These are phyloP conservation scores for Aurelia aurita DNA, from an alignment of 30 jellyfish, hydroid and myxozoan species.

Conservation along the genomic window DNA sequence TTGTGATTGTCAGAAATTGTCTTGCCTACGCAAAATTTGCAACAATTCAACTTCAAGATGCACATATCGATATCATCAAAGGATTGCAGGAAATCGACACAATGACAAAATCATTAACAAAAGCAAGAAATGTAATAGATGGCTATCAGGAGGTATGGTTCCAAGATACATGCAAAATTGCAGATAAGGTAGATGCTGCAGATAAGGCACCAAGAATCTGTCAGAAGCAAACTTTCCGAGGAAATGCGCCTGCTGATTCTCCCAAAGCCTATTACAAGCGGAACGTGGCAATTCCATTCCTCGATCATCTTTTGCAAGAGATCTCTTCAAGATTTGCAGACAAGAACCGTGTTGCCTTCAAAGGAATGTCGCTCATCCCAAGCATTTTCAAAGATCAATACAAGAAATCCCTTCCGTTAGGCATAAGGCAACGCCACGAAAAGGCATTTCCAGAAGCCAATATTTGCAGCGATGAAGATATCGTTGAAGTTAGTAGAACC, in stretches of 20 bases:
- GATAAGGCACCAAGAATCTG: slow-evolving; percentile 12
- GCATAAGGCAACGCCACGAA: background rate
- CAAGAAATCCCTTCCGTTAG: too few relatives aligned
- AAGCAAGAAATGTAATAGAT: slow-evolving; percentile 6
- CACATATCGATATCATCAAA: background rate
- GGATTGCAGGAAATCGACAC: slow-evolving; percentile 8
- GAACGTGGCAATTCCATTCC: slow-evolving; percentile 14
- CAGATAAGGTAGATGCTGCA: slow-evolving; percentile 6
- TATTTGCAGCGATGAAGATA: background rate
- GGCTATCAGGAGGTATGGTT: slow-evolving; percentile 21
- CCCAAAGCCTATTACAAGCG: slow-evolving; percentile 11
- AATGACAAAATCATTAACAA: background rate
- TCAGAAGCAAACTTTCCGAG: background rate
- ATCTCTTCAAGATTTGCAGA: background rate
- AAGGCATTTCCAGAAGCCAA: background rate
- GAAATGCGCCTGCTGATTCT: slow-evolving; percentile 22
- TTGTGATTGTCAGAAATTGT: slow-evolving; percentile 14
- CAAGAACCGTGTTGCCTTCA: slow-evolving; percentile 8
- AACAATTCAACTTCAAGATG: slow-evolving; percentile 20
- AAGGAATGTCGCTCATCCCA: slow-evolving; percentile 2
- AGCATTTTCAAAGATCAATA: slow-evolving; percentile 1
- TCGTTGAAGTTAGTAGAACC: background rate
- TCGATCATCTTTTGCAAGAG: slow-evolving; percentile 11
- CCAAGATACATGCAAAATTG: slow-evolving; percentile 16
- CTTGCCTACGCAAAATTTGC: slow-evolving; percentile 6